Conservation (phyloP, 2,888 invertebrate genomes). For the Andrena haemorrhoa region DNA sequence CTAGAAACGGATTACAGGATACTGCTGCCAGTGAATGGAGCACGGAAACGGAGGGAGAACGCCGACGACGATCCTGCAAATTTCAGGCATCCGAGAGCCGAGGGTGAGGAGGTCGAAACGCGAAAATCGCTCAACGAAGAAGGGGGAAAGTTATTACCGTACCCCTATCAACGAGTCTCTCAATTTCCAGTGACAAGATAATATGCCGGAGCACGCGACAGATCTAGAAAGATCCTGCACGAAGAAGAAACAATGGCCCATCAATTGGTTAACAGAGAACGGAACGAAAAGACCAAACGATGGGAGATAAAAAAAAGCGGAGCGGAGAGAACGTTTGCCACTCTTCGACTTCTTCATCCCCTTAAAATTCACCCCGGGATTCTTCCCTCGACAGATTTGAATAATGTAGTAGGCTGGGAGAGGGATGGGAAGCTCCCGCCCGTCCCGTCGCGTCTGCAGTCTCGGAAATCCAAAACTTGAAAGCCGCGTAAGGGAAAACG, state of each 20-base stretch:
- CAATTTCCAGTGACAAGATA: too few species aligned
- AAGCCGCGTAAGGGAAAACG: conserved; percentile 41
- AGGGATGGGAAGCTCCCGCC: conserved; percentile 36
- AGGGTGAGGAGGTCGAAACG: too few species aligned
- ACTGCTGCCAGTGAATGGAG: too few species aligned
- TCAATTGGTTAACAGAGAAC: neutral
- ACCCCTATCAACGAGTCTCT: too few species aligned
- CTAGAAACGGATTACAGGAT: conserved; percentile 20
- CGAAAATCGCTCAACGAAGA: conserved; percentile 15
- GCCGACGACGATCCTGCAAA: too few species aligned
- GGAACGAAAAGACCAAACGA: neutral
- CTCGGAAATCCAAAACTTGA: conserved; percentile 64
- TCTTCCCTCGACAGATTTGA: conserved; percentile 71
- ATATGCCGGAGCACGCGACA: too few species aligned
- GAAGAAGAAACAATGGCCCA: too few species aligned
- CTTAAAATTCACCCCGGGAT: conserved; percentile 73
- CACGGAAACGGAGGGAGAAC: too few species aligned
- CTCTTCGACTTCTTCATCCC: conserved; percentile 67
- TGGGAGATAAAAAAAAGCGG: neutral
- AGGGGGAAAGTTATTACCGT: too few species aligned
- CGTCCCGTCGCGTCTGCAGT: conserved; percentile 12
- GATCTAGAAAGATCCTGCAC: too few species aligned
- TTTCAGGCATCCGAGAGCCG: too few species aligned
- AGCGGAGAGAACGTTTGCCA: conserved; percentile 41
- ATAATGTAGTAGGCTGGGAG: conserved; percentile 68